Conservation (phyloP, 2,888 invertebrate species). For the Gymnocheta viridis region DNA sequence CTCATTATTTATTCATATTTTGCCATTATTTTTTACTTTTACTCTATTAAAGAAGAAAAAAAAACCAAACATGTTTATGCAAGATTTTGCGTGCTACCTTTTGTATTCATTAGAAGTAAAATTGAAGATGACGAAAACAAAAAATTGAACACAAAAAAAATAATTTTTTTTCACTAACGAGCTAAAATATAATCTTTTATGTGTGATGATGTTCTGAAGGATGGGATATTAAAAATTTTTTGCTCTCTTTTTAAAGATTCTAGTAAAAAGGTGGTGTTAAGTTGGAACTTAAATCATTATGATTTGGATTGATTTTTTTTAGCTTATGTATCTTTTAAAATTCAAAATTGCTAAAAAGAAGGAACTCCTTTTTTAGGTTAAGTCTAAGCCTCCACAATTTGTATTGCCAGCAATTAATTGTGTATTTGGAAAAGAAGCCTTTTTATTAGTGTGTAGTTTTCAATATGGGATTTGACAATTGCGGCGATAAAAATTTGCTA, state of each 20-base stretch:
- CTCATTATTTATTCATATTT: conserved; percentile 81
- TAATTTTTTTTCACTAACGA: conserved; percentile 64
- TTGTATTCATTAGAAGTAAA: conserved; percentile 61
- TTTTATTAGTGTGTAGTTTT: no score
- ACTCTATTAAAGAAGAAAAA: conserved; percentile 42
- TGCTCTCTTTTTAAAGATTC: background rate
- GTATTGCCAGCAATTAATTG: no score
- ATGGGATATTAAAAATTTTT: conserved; percentile 2
- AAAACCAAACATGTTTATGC: conserved; percentile 59
- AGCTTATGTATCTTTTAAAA: no score
- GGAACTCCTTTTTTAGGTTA: no score
- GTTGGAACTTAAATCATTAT: background rate
- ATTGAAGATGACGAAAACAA: conserved; percentile 40
- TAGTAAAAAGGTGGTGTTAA: conserved; percentile 5
- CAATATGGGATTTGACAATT: no score
- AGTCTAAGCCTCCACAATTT: no score
- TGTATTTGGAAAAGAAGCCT: no score
- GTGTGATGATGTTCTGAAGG: background rate
- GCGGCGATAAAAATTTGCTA: no score
- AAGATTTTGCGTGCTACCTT: conserved; percentile 64
- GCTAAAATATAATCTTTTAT: conserved; percentile 56
- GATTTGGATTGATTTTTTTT: background rate
- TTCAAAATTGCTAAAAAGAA: no score
- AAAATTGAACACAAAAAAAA: conserved; percentile 55
- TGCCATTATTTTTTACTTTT: conserved; percentile 66